These are phyloP conservation scores for Muntiacus muntjak DNA, from an alignment of 2,113 vertebrate genomes.

Conservation along the genomic window DNA sequence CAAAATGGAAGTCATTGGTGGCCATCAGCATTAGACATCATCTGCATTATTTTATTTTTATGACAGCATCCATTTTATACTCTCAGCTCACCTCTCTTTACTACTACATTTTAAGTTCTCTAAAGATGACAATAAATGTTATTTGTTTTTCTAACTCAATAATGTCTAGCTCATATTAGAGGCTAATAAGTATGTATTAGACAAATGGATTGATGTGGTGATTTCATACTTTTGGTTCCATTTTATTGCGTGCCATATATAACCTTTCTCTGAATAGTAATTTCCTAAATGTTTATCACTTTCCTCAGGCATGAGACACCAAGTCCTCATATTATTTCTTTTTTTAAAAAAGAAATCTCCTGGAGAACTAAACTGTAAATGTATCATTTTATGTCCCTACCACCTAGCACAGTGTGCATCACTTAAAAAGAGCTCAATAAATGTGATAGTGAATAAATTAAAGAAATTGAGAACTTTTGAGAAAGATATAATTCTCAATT, in stretches of 20 bases:
- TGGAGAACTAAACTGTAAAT: constrained; percentile 1
- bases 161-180: not conserved
- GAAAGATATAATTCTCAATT: not conserved
- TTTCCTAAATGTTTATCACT: not conserved
- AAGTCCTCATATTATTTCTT: not conserved
- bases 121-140: not conserved
- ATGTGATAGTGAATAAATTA: not conserved
- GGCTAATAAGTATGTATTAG: not conserved
- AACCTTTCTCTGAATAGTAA: not conserved
- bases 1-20: not conserved
- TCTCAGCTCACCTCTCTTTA: not conserved
- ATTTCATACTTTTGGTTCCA: not conserved
- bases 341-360: not conserved
- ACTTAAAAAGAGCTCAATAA: not conserved
- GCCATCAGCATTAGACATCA: not conserved
- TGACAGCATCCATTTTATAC: not conserved
- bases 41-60: not conserved
- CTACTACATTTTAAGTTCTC: not conserved
- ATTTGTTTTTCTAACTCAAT: not conserved
- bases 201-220: not conserved
- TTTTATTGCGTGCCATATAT: not conserved
- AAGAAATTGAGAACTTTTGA: not conserved
- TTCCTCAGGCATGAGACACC: not conserved
- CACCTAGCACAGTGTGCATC: not conserved
- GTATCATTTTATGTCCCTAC: not conserved